Conservation (phyloP, 2,888 invertebrate species). For the Aphodius granarius region DNA sequence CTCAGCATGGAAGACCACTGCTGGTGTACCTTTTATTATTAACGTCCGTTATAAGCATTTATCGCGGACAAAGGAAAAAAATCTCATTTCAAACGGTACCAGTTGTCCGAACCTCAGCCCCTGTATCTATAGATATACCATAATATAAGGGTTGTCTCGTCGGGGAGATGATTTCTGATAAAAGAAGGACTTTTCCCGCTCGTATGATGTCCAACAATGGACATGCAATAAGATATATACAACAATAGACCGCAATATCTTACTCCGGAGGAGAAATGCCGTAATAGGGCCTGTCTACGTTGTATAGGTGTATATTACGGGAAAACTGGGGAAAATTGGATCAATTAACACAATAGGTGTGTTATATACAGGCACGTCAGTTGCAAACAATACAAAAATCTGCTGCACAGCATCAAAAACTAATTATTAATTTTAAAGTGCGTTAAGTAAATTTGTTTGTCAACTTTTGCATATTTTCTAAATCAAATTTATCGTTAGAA, state of each 20-base stretch:
- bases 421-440: too few relatives aligned
- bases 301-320: neutral
- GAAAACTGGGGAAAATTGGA: too few relatives aligned
- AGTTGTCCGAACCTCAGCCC: slow-evolving; percentile 34
- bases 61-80: slow-evolving; percentile 49
- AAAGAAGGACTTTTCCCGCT: slow-evolving; percentile 48
- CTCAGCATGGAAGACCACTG: slow-evolving; percentile 23
- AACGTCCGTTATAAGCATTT: slow-evolving; percentile 48
- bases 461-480: too few relatives aligned
- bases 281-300: neutral
- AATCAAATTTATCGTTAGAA: too few relatives aligned
- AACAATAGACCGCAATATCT: slow-evolving; percentile 26
- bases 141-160: slow-evolving; percentile 36
- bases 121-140: slow-evolving; percentile 24
- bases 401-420: too few relatives aligned
- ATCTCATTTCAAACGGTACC: slow-evolving; percentile 48
- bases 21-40: slow-evolving; percentile 47
- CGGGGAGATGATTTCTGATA: slow-evolving; percentile 41
- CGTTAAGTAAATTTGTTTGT: too few relatives aligned
- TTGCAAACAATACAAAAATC: too few relatives aligned
- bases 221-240: slow-evolving; percentile 28
- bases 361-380: too few relatives aligned
- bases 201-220: slow-evolving; percentile 26
- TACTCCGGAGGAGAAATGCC: slow-evolving; percentile 5
- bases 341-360: too few relatives aligned